Evolutionary conservation across 2,113 vertebrate genomes (phyloP), one percentile per base, ranked within the genome.

Genomic region (Actenoides lindsayi): DNA sequence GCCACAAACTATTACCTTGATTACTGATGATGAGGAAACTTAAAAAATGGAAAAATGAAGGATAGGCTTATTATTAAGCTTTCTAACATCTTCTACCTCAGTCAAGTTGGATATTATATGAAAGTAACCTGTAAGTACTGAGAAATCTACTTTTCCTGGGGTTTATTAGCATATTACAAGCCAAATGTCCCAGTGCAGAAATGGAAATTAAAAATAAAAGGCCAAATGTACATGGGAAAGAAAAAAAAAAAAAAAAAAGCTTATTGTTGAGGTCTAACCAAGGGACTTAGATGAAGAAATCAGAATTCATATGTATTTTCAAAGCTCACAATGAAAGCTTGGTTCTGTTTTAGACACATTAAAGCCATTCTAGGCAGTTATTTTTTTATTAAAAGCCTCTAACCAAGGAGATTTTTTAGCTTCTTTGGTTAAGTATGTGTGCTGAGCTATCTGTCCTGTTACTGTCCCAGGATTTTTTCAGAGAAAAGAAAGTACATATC

Each of bases 201-300:
- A 13, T 11, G 65, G 10, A 73, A 94, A 76, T 39, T 53, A 79
- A 80, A 78, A 84, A 31, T 18, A 64, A 81, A 75, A 63, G 2
- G 5, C 4, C 57, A 69, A 91, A 89, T 20, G 3, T 51, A 0
- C 11, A 27, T n/a, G 16, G 8, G 19, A 73, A 93, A 76, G 2
- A 39, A 78, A 60, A 78, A 75, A 27, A 0, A 0, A 6, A 4
- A 75, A 27, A 0, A 0, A 6, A 4, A 68, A 4, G 16, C 5
- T 68, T 60, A 48, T 53, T 82, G 21, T n/a, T 89, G 28, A 65
- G 33, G 24, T 39, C n/a, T 70, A 87, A 60, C 30, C 30, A 50
- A 51, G 77, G 8, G 6, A 21, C 39, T 74, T 64, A 54, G 41
- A 15, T 67, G 51, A 12, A 90, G 24, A 82, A 82, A 70, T 75